Evolutionary conservation across 2,113 vertebrate species (phyloP).

Genomic region (Agapornis roseicollis): DNA sequence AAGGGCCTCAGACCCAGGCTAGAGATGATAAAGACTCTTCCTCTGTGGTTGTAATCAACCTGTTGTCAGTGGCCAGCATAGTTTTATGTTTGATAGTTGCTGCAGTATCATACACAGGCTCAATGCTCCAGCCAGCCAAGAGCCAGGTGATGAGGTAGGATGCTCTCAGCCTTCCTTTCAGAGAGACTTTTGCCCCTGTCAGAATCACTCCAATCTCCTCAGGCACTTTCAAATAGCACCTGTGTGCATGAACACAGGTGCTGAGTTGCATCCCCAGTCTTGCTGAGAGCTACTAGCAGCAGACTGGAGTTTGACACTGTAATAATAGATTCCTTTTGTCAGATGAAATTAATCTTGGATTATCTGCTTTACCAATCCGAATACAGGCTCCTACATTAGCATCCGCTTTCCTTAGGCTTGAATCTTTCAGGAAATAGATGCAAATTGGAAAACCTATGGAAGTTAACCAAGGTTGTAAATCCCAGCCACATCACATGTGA

Average conservation of each 20-base stretch:
- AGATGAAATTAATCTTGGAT: slow-evolving; percentile 73
- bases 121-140: neutral
- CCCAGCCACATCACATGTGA: neutral
- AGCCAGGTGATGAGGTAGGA: neutral
- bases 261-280: slow-evolving; percentile 2
- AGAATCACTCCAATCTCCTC: neutral
- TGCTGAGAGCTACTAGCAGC: slow-evolving; percentile 16
- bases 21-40: neutral
- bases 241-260: neutral
- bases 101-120: neutral
- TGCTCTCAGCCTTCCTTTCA: neutral
- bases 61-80: neutral
- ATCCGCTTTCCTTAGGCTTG: slow-evolving; percentile 60
- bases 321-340: slow-evolving; percentile 67
- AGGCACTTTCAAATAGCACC: neutral
- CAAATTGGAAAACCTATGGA: slow-evolving; percentile 53
- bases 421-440: slow-evolving; percentile 64
- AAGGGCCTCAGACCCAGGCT: neutral
- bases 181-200: neutral
- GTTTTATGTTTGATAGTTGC: neutral
- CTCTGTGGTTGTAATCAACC: neutral
- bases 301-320: slow-evolving; percentile 31
- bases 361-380: slow-evolving; percentile 72
- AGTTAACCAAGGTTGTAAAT: slow-evolving; percentile 47
- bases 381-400: slow-evolving; percentile 53